These are phyloP conservation scores for Papilio gigon DNA, from an alignment of 2,888 invertebrate species.

Conservation along the genomic window DNA sequence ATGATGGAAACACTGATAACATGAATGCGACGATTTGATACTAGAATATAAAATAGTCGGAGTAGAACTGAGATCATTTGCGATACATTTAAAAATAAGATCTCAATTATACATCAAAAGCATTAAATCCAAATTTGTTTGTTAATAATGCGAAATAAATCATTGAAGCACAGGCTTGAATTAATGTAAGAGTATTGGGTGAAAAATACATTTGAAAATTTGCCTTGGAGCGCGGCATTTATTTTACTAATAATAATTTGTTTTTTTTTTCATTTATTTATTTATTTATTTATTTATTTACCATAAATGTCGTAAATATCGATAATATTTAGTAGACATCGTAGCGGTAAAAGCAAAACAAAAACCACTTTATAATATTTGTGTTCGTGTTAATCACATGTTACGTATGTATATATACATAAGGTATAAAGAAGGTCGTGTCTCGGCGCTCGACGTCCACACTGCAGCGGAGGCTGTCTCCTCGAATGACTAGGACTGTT, in stretches of 20 bases:
- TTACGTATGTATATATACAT: slow-evolving; percentile 71
- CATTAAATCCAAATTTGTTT: slow-evolving; percentile 60
- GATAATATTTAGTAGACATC: slow-evolving; percentile 77
- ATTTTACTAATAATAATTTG: slow-evolving; percentile 56
- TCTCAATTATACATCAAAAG: slow-evolving; percentile 70
- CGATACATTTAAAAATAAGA: slow-evolving; percentile 21
- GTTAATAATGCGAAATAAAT: slow-evolving; percentile 78
- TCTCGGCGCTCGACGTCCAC: slow-evolving; percentile 53
- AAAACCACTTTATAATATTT: slow-evolving; percentile 74
- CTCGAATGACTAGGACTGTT: slow-evolving; percentile 69
- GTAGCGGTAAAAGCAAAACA: slow-evolving; percentile 82
- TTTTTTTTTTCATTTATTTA: slow-evolving; percentile 51
- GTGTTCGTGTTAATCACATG: slow-evolving; percentile 81
- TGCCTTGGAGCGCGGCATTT: slow-evolving; percentile 67
- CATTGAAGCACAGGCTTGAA: slow-evolving; percentile 73
- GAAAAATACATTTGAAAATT: slow-evolving; percentile 80
- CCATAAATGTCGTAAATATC: slow-evolving; percentile 62
- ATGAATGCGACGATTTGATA: slow-evolving; percentile 4
- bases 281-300: slow-evolving; percentile 62
- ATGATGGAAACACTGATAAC: slow-evolving; percentile 41
- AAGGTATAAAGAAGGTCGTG: slow-evolving; percentile 53
- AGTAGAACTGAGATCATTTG: slow-evolving; percentile 27
- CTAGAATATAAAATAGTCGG: slow-evolving; percentile 58
- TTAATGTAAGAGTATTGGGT: slow-evolving; percentile 79
- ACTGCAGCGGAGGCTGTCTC: slow-evolving; percentile 56